A percentile compares a stretch with the other conserved stretches of the same genome.
Evolutionary conservation across 2,797 vertebrate species (phyloP).

Genomic region (Leucoraja ocellata): DNA sequence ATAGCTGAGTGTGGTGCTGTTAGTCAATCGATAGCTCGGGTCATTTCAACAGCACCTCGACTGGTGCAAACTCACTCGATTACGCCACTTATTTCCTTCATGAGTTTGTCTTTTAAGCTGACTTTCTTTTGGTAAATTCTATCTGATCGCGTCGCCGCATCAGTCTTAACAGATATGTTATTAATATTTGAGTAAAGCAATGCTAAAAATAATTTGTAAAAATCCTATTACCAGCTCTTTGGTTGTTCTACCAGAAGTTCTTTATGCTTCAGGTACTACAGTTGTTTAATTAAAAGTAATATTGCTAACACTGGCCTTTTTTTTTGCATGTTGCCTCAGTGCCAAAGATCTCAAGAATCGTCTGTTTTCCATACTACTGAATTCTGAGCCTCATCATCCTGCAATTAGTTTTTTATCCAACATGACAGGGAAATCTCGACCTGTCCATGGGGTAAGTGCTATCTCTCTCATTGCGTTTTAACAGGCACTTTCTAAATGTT

Average conservation of each 20-base stretch:
- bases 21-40: conserved; percentile 15
- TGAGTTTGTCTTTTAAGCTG: background rate
- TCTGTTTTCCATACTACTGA: background rate
- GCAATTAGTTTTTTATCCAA: background rate
- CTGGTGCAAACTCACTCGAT: background rate
- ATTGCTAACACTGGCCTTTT: background rate
- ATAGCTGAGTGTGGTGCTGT: background rate
- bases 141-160: background rate
- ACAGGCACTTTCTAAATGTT: background rate
- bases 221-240: background rate
- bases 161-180: background rate
- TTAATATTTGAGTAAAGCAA: background rate
- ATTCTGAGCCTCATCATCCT: conserved; percentile 4
- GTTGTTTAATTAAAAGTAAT: background rate
- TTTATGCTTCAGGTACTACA: background rate
- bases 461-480: background rate
- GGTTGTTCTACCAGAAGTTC: background rate
- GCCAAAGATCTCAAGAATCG: conserved; percentile 22
- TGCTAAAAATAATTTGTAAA: background rate
- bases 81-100: background rate
- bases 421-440: conserved; percentile 16
- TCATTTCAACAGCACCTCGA: background rate
- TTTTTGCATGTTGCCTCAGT: background rate
- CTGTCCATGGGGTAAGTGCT: conserved; percentile 11
- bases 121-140: background rate